These are phyloP conservation scores for Lytechinus pictus DNA, from an alignment of 35 echinoderm and acorn worm genomes.

Conservation along the genomic window DNA sequence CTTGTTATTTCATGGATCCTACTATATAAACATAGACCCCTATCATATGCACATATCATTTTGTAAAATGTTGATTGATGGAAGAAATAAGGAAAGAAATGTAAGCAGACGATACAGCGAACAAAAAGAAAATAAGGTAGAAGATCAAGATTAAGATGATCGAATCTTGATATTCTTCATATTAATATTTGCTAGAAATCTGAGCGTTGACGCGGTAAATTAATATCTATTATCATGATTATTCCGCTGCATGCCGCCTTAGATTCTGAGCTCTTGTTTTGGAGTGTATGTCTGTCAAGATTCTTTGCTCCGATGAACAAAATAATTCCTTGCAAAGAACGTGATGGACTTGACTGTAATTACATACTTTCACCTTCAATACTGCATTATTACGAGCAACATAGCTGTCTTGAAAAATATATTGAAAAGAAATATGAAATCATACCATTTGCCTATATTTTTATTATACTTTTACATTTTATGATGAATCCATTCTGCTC, in stretches of 20 bases:
- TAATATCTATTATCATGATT: not conserved
- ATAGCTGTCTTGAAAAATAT: too few species aligned
- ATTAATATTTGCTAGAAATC: not conserved
- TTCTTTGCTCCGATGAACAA: not conserved
- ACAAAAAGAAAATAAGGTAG: not conserved
- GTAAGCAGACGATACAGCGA: not conserved
- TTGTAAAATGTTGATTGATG: too few species aligned
- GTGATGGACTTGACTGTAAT: not conserved
- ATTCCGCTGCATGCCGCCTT: not conserved
- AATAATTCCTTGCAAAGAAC: not conserved
- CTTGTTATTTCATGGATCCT: too few species aligned
- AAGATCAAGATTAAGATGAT: not conserved
- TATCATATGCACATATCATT: too few species aligned
- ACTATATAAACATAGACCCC: too few species aligned
- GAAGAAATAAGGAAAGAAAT: not conserved
- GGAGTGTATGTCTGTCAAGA: not conserved
- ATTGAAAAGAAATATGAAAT: too few species aligned
- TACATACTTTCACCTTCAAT: not conserved
- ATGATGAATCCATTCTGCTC: too few species aligned
- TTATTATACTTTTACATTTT: too few species aligned
- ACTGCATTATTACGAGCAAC: too few species aligned
- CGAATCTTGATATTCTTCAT: not conserved
- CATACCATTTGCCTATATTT: too few species aligned
- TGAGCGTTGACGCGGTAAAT: not conserved
- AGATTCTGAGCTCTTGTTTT: not conserved